Conservation (phyloP, 2,888 invertebrate genomes). For the Gryllus longicercus region DNA sequence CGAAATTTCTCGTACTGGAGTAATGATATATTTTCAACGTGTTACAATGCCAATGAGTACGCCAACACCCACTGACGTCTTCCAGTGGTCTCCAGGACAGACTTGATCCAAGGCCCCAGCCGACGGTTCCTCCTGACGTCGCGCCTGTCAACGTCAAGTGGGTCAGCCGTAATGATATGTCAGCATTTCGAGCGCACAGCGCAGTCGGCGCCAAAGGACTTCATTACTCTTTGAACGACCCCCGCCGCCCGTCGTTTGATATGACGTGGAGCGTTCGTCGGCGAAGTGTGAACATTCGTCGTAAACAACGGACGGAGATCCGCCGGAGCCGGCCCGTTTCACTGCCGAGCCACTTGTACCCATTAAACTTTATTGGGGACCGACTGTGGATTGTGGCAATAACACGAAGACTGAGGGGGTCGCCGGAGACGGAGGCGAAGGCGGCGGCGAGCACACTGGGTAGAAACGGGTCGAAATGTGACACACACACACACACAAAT, state of each 20-base stretch:
- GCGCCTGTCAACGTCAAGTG: not conserved
- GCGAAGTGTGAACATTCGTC: constrained; percentile 8
- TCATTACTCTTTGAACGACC: not conserved
- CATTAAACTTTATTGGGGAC: constrained; percentile 3
- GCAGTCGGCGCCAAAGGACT: not conserved
- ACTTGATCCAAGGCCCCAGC: too few relatives aligned
- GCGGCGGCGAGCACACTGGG: not conserved
- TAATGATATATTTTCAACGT: too few relatives aligned
- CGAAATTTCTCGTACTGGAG: too few relatives aligned
- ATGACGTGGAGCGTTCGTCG: not conserved
- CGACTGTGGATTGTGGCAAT: constrained; percentile 2
- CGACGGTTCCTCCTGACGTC: not conserved
- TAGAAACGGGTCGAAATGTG: too few relatives aligned
- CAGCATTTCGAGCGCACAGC: not conserved
- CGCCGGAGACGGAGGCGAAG: not conserved
- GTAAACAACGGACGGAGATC: not conserved
- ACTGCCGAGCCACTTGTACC: not conserved
- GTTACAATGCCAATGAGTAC: too few relatives aligned
- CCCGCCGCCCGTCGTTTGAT: not conserved
- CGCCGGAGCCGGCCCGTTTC: not conserved
- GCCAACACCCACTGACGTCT: too few relatives aligned
- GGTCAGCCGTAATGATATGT: not conserved
- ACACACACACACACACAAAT: too few relatives aligned
- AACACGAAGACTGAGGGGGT: not conserved
- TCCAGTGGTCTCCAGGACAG: too few relatives aligned